Base-by-base conservation (phyloP, 2,888 invertebrate genomes). In the Chouioia cunea region DNA sequence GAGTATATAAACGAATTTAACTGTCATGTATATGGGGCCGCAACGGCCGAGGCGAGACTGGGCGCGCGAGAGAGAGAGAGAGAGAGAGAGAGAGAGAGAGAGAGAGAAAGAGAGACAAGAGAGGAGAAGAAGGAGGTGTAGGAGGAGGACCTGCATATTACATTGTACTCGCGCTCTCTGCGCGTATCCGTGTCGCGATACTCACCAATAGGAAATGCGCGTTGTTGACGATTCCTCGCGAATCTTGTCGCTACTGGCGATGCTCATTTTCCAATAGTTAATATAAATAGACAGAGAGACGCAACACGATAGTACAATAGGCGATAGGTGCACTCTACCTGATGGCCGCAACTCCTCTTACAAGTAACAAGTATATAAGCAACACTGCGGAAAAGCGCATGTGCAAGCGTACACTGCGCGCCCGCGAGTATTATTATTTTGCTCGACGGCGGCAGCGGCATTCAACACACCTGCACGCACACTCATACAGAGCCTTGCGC, bases 311-410 rank as follows among this genome's bases (percentile, higher is more conserved):
- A 6, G 10, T 36, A 36, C n/a, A n/a, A n/a, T 36, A 4, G 10
- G 10, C 36, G 36, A 36, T 36, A 8, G 10, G 6, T 18, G 50
- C 50, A 50, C 16, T n/a, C 1, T 4, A 16, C 8, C 50, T 20
- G 50, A 50, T 50, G 50, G 20, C 16, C 16, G 50, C 8, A n/a
- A 16, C 8, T 20, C 4, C 50, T 50, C 4, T 50, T 50, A 50
- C 14, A 10, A 18, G 16, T 16, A 50, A 50, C 14, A 10, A 18
- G 16, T 16, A 50, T 18, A 50, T 50, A 18, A 50, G 20, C 36
- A 36, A 36, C 36, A 36, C 36, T 36, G 36, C 56, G 65, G 56
- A 65, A 68, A 72, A 68, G 71, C 68, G 68, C 65, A 65, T 72
- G 68, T 72, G 68, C 60, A 65, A 60, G 36, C 58, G 12, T 12